Conservation (phyloP, 2,113 vertebrate genomes). For the Misgurnus anguillicaudatus region DNA sequence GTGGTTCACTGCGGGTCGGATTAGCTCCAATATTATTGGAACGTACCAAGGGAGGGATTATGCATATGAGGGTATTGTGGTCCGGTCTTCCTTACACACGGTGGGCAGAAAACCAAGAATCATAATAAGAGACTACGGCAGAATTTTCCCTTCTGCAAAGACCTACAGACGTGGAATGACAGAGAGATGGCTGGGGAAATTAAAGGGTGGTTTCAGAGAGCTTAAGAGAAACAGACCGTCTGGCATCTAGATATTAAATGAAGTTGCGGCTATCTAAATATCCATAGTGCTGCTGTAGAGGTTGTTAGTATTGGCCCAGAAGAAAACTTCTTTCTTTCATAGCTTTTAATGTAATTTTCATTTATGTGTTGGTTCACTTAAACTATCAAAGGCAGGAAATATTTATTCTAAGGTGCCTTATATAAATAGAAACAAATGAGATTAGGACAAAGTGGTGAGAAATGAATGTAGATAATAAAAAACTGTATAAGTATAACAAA, state of each 20-base stretch:
- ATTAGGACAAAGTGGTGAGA: not conserved
- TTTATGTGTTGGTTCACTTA: not conserved
- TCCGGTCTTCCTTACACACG: not conserved
- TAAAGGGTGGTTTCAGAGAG: constrained; percentile 12
- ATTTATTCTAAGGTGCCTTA: not conserved
- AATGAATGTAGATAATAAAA: not conserved
- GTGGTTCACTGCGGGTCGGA: constrained; percentile 69
- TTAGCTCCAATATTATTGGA: constrained; percentile 49
- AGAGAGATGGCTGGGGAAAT: constrained; percentile 15
- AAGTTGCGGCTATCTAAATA: not conserved
- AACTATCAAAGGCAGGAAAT: not conserved
- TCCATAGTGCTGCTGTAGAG: constrained; percentile 4
- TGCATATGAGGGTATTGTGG: constrained; percentile 33
- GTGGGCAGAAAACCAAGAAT: constrained; percentile 19
- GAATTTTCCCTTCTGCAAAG: constrained; percentile 27
- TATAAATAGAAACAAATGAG: not conserved
- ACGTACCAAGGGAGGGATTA: constrained; percentile 36
- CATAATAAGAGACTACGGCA: constrained; percentile 8
- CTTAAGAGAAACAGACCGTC: constrained; percentile 23
- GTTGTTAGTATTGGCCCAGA: constrained; percentile 10
- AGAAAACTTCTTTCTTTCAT: not conserved
- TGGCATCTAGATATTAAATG: constrained; percentile 33
- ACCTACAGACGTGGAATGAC: not conserved
- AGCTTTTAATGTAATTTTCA: constrained; percentile 15
- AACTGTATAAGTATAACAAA: not conserved